These are phyloP conservation scores for Porphyrio hochstetteri DNA, from an alignment of 2,113 vertebrate species.

Conservation along the genomic window DNA sequence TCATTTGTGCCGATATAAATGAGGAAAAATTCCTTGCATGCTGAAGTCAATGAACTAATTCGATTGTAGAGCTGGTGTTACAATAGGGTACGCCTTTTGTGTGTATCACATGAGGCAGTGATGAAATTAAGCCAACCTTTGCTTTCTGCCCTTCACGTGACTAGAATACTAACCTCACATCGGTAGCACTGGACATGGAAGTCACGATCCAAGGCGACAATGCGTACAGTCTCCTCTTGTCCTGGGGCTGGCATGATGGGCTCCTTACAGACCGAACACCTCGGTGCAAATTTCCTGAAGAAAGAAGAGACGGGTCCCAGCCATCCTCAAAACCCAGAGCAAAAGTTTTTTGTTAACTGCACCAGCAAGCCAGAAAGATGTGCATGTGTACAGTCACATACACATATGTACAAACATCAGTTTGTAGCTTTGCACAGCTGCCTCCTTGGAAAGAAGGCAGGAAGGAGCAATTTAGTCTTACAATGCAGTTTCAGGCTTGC, in stretches of 20 bases:
- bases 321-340: background rate
- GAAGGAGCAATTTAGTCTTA: background rate
- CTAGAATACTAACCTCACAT: constrained; percentile 85
- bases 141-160: background rate
- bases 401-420: rapidly evolving
- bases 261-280: constrained; percentile 94
- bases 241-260: constrained; percentile 96
- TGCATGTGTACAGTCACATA: background rate
- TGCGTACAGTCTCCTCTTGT: constrained; percentile 97
- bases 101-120: background rate
- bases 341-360: background rate
- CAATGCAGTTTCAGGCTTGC: background rate
- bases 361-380: background rate
- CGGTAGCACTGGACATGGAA: constrained; percentile 98
- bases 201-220: constrained; percentile 95
- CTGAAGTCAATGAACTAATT: constrained; percentile 29
- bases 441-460: background rate
- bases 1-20: background rate
- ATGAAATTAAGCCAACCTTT: background rate
- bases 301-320: background rate
- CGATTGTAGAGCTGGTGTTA: background rate
- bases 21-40: constrained; percentile 12
- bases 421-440: background rate
- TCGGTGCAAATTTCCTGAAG: constrained; percentile 94
- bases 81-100: rapidly evolving